A percentile compares a stretch with the other conserved stretches of the same genome.
Evolutionary conservation across 2,888 invertebrate species (phyloP).

Genomic region (Phoenoteleia sp.): DNA sequence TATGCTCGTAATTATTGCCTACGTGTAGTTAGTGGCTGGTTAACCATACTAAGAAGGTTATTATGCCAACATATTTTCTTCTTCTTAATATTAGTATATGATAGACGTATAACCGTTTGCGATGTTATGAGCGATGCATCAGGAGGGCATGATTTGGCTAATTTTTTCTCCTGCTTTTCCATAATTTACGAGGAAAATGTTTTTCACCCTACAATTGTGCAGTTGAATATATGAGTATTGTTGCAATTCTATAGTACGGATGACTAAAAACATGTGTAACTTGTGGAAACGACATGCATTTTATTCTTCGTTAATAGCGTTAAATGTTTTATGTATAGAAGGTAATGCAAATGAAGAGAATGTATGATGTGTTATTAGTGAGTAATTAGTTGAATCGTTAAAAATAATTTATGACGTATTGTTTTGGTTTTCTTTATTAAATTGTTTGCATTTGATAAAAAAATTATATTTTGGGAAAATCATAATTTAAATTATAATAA

Average conservation of each 20-base stretch:
- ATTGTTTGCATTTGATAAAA: neutral
- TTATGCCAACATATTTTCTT: conserved; percentile 81
- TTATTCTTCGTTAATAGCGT: conserved; percentile 55
- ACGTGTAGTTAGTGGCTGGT: conserved; percentile 83
- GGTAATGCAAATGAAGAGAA: conserved; percentile 27
- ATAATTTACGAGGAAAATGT: conserved; percentile 61
- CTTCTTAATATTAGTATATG: conserved; percentile 74
- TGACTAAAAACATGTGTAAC: conserved; percentile 52
- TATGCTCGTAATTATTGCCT: conserved; percentile 83
- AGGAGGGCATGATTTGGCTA: conserved; percentile 33
- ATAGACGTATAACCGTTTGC: conserved; percentile 73
- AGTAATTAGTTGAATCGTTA: conserved; percentile 34
- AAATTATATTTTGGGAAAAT: conserved; percentile 8
- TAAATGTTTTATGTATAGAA: conserved; percentile 59
- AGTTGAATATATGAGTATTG: conserved; percentile 31
- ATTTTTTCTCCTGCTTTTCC: conserved; percentile 45
- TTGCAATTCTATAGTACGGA: conserved; percentile 26
- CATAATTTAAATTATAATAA: neutral
- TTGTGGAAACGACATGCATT: conserved; percentile 34
- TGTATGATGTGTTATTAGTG: conserved; percentile 33
- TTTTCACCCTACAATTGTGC: conserved; percentile 52
- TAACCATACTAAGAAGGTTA: conserved; percentile 85
- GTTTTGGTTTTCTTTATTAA: conserved; percentile 33
- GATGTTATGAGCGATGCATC: conserved; percentile 29
- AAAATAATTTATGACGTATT: conserved; percentile 40